These are phyloP conservation scores for Micronycteris hirsuta DNA, from an alignment of 2,113 vertebrate species.

Conservation along the genomic window DNA sequence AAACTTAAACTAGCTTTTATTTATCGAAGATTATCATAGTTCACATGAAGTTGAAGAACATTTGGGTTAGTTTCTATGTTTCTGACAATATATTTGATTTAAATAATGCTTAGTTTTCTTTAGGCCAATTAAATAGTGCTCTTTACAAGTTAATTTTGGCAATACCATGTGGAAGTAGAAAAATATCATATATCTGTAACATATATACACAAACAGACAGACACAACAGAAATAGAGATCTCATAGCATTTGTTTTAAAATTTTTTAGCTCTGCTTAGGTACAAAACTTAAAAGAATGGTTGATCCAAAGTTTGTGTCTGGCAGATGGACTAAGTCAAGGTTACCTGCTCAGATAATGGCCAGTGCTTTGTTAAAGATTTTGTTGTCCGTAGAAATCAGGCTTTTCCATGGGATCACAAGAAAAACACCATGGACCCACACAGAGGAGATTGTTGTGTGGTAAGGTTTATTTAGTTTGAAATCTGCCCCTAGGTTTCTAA, in stretches of 20 bases:
- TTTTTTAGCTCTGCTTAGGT: background rate
- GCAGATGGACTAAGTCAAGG: background rate
- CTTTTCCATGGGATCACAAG: no score
- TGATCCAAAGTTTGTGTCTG: background rate
- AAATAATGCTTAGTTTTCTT: background rate
- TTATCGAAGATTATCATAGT: background rate
- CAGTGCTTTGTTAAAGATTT: background rate
- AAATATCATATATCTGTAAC: background rate
- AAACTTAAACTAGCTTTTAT: background rate
- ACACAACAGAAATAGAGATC: background rate
- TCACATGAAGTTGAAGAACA: background rate
- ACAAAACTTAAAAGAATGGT: background rate
- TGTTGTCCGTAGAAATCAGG: no score
- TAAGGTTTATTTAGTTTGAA: no score
- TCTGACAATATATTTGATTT: background rate
- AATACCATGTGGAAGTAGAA: background rate
- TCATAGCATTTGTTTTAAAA: background rate
- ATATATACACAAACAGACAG: background rate
- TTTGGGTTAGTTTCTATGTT: background rate
- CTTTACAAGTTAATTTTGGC: background rate
- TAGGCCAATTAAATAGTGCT: background rate
- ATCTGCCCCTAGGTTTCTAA: no score
- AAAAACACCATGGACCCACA: no score
- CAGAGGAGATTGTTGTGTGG: no score
- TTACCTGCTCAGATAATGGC: background rate